Base-by-base conservation (phyloP, 2,888 invertebrate genomes). In the Unio pictorum region DNA sequence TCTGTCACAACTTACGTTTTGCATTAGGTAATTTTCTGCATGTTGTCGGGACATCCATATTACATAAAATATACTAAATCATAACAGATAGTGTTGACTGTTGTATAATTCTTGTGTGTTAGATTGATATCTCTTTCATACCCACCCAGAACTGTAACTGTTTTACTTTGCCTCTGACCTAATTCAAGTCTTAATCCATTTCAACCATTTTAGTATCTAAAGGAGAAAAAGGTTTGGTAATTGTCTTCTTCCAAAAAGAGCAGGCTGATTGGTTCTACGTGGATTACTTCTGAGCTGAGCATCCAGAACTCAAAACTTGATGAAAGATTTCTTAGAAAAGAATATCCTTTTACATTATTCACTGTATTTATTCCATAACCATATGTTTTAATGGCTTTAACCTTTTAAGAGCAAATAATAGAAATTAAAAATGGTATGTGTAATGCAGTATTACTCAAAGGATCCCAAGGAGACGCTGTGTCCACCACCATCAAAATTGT, bases 261-360 rank as follows among this genome's bases (percentile, higher is more conserved):
- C 91, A 96, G 81, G 99, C 99, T 0, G 98, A 99, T 91, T 99
- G 99, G 99, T 99, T 98, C 91, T 99, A 99, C 90, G 91, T 98
- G 84, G 99, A 99, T 90, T 97, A 97, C 91, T 98, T 97, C 89
- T 96, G 96, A 87, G 89, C 88, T 28, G 89, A 90, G 67, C 85
- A 89, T 55, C 73, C 79, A 55, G 86, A 88, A 28, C 80, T 89
- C 11, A 82, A 83, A 73, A 80, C 86, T 67, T 86, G 86, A 86
- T 89, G 68, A 89, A 86, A 76, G 89, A 89, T 61, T 89, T 89
- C 69, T 86, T 89, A 28, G 79, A 82, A 55, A 87, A 87, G 69
- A 82, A 84, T 88, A 87, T 86, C 85, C 85, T 86, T 83, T 71
- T 15, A 4, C 23, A 23, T 17, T 7, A 23, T 17, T 7, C n/a